phyloP scores from a whole-genome alignment of 2,797 vertebrate genomes.

The Gephyroberyx darwinii region DNA sequence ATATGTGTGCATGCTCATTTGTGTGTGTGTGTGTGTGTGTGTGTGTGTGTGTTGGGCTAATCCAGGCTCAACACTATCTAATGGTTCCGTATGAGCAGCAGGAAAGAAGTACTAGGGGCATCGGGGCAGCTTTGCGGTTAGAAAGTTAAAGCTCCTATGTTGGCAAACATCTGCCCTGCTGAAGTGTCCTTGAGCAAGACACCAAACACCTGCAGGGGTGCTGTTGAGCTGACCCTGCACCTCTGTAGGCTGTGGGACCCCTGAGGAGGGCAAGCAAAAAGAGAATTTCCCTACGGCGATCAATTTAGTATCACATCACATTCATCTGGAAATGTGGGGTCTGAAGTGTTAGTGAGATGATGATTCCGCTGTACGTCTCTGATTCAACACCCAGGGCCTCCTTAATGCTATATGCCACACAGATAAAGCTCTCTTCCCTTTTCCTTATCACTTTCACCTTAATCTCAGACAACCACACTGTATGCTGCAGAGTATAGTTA shows the following conservation, averaged over 20 bases:
- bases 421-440: too few species aligned
- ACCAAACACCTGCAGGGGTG: not conserved
- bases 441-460: not conserved
- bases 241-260: too few species aligned
- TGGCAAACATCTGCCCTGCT: not conserved
- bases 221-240: not conserved
- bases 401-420: not conserved
- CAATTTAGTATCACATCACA: not conserved
- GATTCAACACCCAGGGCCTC: not conserved
- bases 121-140: constrained; percentile 6
- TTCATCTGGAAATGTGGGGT: not conserved
- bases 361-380: not conserved
- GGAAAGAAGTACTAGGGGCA: constrained; percentile 16
- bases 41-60: constrained; percentile 26
- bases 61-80: constrained; percentile 45
- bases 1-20: constrained; percentile 35
- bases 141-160: constrained; percentile 17
- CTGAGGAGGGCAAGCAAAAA: too few species aligned
- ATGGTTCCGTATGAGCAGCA: constrained; percentile 31
- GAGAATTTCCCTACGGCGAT: not conserved
- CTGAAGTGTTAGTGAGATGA: not conserved
- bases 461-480: not conserved
- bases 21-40: not conserved
- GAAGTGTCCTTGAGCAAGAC: constrained; percentile 3
- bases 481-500: not conserved